Evolutionary conservation across 2,888 invertebrate species (phyloP).

Genomic region (Ferdinandea cuprea): DNA sequence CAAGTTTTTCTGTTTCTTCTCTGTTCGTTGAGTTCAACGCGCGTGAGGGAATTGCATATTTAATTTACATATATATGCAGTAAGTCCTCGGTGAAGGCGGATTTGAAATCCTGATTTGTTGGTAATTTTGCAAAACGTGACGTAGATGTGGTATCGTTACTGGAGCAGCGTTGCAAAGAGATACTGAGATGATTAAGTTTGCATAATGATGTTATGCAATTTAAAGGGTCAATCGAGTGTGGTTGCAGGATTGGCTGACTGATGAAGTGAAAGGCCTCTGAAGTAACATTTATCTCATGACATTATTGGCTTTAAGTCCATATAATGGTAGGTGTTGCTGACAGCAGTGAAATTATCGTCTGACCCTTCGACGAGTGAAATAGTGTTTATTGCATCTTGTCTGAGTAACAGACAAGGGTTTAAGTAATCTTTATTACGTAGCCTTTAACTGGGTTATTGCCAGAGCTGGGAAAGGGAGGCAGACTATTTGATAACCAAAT

Average conservation of each 20-base stretch:
- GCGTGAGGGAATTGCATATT: background rate
- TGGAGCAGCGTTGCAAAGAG: background rate
- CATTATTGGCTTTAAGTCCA: background rate
- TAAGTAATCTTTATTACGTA: too few relatives aligned
- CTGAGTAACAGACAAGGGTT: too few relatives aligned
- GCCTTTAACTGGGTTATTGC: too few relatives aligned
- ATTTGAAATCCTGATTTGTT: conserved; percentile 35
- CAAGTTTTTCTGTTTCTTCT: background rate
- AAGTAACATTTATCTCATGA: background rate
- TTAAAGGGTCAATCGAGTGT: background rate
- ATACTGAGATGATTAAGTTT: background rate
- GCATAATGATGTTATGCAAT: conserved; percentile 14
- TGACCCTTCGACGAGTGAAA: too few relatives aligned
- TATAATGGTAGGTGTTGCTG: too few relatives aligned
- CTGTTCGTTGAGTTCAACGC: background rate
- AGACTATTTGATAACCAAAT: too few relatives aligned
- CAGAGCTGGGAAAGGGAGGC: too few relatives aligned
- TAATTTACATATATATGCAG: too few relatives aligned
- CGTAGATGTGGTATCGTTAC: background rate
- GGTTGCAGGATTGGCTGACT: background rate
- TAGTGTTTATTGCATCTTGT: too few relatives aligned
- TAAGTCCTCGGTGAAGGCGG: conserved; percentile 31
- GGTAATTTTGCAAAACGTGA: conserved; percentile 20
- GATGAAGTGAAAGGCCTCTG: conserved; percentile 4
- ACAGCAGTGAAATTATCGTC: too few relatives aligned